Conservation (phyloP, 2,797 vertebrate genomes). For the Chaetophractus vellerosus region DNA sequence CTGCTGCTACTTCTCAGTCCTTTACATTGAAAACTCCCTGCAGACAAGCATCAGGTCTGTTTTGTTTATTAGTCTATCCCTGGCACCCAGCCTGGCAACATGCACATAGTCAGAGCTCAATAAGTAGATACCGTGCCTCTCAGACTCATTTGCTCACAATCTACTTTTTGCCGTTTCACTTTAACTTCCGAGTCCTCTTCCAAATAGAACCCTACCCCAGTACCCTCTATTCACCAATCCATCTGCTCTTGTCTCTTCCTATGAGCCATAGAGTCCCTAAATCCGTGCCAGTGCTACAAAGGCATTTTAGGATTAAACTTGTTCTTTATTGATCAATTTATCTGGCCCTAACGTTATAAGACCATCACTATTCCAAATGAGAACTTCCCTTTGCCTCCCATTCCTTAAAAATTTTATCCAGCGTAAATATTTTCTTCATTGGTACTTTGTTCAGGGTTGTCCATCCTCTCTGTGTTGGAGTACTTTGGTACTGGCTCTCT, state of each 20-base stretch:
- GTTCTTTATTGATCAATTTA: neutral
- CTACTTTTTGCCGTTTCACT: neutral
- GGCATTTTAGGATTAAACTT: neutral
- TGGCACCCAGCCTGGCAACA: neutral
- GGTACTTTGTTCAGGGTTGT: neutral
- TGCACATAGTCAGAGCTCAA: neutral
- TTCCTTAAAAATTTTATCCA: neutral
- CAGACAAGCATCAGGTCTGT: neutral
- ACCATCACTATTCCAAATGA: slow-evolving; percentile 9
- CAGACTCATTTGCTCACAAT: neutral
- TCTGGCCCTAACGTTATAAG: slow-evolving; percentile 16
- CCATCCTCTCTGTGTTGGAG: neutral
- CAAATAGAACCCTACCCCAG: neutral
- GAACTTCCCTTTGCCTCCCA: neutral
- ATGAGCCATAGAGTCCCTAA: neutral
- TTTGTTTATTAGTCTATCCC: neutral
- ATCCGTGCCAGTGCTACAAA: neutral
- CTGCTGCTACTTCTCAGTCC: neutral
- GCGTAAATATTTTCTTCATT: neutral
- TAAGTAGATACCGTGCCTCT: neutral
- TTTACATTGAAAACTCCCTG: neutral
- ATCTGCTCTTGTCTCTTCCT: neutral
- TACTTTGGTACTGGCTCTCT: neutral
- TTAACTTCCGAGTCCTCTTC: neutral
- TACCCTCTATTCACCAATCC: neutral